A percentile compares a stretch with the other conserved stretches of the same genome.
phyloP scores from a whole-genome alignment of 2,113 vertebrate species.

The Athene cunicularia region DNA sequence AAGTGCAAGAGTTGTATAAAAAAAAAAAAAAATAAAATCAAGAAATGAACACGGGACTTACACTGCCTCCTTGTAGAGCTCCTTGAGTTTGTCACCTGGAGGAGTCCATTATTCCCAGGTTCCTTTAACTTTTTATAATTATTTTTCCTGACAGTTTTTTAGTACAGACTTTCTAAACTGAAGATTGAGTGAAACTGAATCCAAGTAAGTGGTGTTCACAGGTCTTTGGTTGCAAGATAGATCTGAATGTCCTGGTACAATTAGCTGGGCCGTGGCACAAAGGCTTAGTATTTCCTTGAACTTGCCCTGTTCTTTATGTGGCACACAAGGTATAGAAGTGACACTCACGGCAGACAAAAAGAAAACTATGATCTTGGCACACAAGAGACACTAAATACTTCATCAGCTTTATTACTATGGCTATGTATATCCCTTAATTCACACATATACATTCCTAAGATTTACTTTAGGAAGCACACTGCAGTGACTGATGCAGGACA shows the following conservation, averaged over 20 bases:
- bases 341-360: background rate
- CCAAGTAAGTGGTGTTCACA: background rate
- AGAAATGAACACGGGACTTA: background rate
- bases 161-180: background rate
- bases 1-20: background rate
- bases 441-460: accelerated
- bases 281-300: background rate
- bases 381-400: background rate
- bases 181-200: background rate
- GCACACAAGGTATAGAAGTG: background rate
- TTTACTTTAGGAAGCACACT: accelerated
- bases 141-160: background rate
- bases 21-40: background rate
- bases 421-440: accelerated
- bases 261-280: background rate
- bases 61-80: background rate
- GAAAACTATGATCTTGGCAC: background rate
- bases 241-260: background rate
- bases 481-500: background rate
- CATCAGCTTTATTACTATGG: background rate
- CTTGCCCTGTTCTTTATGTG: background rate
- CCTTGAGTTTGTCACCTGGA: accelerated
- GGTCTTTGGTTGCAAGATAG: background rate
- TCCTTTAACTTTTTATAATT: background rate
- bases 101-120: background rate